Evolutionary conservation across 2,888 invertebrate species (phyloP).

Genomic region (Morpho helenor): DNA sequence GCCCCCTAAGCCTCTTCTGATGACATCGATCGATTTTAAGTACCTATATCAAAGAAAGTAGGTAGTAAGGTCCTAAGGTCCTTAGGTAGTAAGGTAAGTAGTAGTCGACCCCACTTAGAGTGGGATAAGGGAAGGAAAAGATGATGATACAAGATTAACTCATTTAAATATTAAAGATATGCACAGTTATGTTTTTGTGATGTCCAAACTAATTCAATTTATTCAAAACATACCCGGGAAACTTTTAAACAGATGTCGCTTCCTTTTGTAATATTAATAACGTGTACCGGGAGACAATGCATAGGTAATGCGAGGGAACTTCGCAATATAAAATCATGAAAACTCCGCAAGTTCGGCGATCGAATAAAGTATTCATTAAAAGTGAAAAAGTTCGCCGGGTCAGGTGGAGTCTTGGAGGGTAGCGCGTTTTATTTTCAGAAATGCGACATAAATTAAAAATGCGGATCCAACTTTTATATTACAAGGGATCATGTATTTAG

Average conservation of each 20-base stretch:
- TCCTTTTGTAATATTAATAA: conserved; percentile 54
- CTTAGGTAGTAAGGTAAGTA: too few relatives aligned
- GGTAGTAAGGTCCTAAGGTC: too few relatives aligned
- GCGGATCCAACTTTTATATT: conserved; percentile 20
- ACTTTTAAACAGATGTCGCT: conserved; percentile 26
- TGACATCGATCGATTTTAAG: too few relatives aligned
- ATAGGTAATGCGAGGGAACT: conserved; percentile 66
- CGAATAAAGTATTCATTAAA: conserved; percentile 72
- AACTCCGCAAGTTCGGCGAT: conserved; percentile 53
- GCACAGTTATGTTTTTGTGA: not conserved
- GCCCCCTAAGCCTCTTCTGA: too few relatives aligned
- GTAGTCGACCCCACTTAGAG: too few relatives aligned
- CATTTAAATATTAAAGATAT: too few relatives aligned
- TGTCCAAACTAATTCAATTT: conserved; percentile 18
- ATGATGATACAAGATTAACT: too few relatives aligned
- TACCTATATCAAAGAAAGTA: too few relatives aligned
- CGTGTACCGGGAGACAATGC: conserved; percentile 60
- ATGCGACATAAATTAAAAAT: conserved; percentile 31
- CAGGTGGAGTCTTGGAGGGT: conserved; percentile 47
- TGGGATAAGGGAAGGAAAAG: too few relatives aligned
- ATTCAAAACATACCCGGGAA: conserved; percentile 19
- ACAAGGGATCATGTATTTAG: conserved; percentile 1
- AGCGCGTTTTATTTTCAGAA: conserved; percentile 20
- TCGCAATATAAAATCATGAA: conserved; percentile 73
- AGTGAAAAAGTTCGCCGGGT: conserved; percentile 42